phyloP scores from a whole-genome alignment of 2,888 invertebrate genomes.

The Deilephila porcellus region DNA sequence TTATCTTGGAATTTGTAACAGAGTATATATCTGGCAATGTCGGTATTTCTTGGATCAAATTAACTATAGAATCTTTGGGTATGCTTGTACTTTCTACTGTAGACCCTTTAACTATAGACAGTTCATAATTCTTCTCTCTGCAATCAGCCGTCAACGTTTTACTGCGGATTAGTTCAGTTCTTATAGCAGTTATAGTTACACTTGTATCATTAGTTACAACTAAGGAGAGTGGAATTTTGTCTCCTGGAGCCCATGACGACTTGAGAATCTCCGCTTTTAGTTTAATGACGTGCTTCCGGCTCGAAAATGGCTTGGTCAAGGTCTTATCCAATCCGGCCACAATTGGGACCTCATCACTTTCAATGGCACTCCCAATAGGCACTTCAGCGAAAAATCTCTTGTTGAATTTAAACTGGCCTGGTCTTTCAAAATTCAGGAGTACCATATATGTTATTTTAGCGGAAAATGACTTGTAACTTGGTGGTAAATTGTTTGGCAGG shows the following conservation, averaged over 20 bases:
- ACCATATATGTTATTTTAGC: constrained; percentile 43
- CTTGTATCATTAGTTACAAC: constrained; percentile 41
- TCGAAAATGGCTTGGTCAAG: constrained; percentile 42
- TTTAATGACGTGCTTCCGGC: constrained; percentile 37
- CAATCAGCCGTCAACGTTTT: constrained; percentile 40
- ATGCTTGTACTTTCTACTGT: constrained; percentile 37
- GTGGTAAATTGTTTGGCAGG: constrained; percentile 45
- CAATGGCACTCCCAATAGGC: constrained; percentile 39
- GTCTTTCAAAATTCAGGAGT: constrained; percentile 39
- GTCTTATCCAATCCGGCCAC: constrained; percentile 41
- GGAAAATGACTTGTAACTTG: constrained; percentile 39
- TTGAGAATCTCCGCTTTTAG: constrained; percentile 40
- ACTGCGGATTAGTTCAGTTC: constrained; percentile 38
- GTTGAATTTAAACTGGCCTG: constrained; percentile 39
- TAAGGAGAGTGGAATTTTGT: constrained; percentile 35
- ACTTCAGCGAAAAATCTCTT: constrained; percentile 39
- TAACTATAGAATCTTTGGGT: constrained; percentile 38
- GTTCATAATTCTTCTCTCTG: constrained; percentile 28
- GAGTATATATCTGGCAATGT: constrained; percentile 42
- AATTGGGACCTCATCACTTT: constrained; percentile 34
- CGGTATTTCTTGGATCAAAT: constrained; percentile 36
- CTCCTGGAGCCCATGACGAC: constrained; percentile 35
- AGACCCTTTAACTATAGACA: constrained; percentile 34
- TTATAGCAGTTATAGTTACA: constrained; percentile 39
- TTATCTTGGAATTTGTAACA: constrained; percentile 46